phyloP scores from a whole-genome alignment of 2,797 vertebrate species.

The Chelonia mydas region DNA sequence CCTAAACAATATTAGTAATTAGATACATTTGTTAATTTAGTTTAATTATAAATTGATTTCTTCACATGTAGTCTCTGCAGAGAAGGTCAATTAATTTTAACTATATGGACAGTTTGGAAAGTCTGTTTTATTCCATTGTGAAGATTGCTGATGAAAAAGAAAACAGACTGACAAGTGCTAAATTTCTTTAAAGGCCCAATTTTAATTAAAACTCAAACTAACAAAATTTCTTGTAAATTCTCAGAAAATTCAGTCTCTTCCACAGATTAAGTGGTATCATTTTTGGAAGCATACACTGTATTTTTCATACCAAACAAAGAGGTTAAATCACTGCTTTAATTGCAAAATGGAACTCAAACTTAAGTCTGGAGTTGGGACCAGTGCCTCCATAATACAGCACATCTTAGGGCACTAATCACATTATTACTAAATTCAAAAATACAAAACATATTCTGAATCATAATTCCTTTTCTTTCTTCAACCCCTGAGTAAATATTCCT shows the following conservation, averaged over 20 bases:
- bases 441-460: background rate
- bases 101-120: background rate
- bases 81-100: constrained; percentile 29
- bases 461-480: background rate
- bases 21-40: background rate
- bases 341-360: constrained; percentile 11
- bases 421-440: background rate
- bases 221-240: background rate
- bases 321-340: constrained; percentile 9
- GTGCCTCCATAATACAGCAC: background rate
- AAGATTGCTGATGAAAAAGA: constrained; percentile 3
- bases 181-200: background rate
- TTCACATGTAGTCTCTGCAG: constrained; percentile 7
- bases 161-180: background rate
- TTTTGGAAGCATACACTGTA: background rate
- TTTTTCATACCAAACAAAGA: background rate
- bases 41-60: background rate
- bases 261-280: background rate
- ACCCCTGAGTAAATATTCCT: background rate
- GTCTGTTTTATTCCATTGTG: background rate
- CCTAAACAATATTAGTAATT: background rate
- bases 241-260: background rate
- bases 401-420: background rate
- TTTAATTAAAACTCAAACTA: constrained; percentile 1
- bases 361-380: background rate